phyloP scores from a whole-genome alignment of 2,888 invertebrate genomes.

The Cerastis leucographa region DNA sequence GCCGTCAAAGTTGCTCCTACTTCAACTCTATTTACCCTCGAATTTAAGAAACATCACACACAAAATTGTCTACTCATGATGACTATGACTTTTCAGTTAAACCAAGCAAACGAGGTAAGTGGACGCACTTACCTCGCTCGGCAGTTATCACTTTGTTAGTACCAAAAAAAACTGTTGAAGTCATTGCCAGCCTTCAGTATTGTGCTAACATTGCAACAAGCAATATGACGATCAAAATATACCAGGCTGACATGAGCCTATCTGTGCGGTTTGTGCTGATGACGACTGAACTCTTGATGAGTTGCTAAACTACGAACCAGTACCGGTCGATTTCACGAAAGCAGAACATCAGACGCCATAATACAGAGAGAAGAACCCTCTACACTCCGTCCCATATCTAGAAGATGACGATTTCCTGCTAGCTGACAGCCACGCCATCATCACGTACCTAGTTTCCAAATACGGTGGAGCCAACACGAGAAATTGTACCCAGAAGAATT shows the following conservation, averaged over 20 bases:
- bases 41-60: too few relatives aligned
- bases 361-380: slow-evolving; percentile 72
- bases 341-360: slow-evolving; percentile 70
- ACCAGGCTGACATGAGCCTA: slow-evolving; percentile 71
- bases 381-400: slow-evolving; percentile 72
- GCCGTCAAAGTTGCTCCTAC: too few relatives aligned
- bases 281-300: slow-evolving; percentile 70
- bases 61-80: too few relatives aligned
- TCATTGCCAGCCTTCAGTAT: slow-evolving; percentile 11
- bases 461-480: slow-evolving; percentile 71
- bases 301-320: slow-evolving; percentile 68
- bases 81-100: too few relatives aligned
- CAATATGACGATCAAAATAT: slow-evolving; percentile 71
- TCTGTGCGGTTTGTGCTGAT: slow-evolving; percentile 72
- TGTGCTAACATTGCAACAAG: neutral
- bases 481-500: slow-evolving; percentile 72
- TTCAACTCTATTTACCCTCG: too few relatives aligned
- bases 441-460: slow-evolving; percentile 74
- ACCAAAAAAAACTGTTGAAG: slow-evolving; percentile 17
- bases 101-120: too few relatives aligned
- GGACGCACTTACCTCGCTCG: slow-evolving; percentile 12
- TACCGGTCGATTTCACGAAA: slow-evolving; percentile 62
- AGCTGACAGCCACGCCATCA: slow-evolving; percentile 77
- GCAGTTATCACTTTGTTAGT: slow-evolving; percentile 5
- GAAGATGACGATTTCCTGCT: slow-evolving; percentile 77